Percentiles rank a stretch among this genome's conserved stretches.
phyloP scores from a whole-genome alignment of 2,797 vertebrate species.

The Syncerus caffer region DNA sequence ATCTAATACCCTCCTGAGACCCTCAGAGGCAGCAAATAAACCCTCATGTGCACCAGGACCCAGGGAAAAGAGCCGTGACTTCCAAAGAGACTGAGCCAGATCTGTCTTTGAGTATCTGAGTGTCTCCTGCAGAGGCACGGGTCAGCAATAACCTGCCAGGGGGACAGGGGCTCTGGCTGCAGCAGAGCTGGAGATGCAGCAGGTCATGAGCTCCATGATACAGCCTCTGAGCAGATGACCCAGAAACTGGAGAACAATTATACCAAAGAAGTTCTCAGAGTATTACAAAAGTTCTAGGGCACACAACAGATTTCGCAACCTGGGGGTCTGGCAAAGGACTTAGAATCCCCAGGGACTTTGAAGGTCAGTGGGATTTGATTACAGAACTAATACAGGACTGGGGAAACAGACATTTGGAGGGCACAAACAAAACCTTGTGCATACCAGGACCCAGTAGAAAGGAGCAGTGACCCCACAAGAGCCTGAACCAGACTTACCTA shows the following conservation, averaged over 20 bases:
- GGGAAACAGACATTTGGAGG: background rate
- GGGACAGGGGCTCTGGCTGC: background rate
- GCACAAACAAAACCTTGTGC: background rate
- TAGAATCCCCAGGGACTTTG: background rate
- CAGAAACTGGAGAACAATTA: background rate
- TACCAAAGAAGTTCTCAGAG: background rate
- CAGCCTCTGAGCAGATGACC: background rate
- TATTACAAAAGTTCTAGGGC: background rate
- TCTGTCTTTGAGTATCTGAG: background rate
- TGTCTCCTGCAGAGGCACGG: background rate
- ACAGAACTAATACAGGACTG: background rate
- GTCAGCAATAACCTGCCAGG: background rate
- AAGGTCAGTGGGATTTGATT: background rate
- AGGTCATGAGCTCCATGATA: background rate
- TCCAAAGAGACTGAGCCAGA: background rate
- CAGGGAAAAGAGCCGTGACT: background rate
- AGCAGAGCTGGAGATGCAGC: background rate
- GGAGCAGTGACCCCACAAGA: background rate
- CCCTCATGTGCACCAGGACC: background rate
- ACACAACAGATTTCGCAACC: background rate
- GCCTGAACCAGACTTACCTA: background rate
- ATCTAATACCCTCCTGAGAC: background rate
- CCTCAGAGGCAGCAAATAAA: background rate
- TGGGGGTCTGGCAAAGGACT: background rate
- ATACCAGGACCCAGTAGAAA: background rate